These are phyloP conservation scores for Conger conger DNA, from an alignment of 2,113 vertebrate species.

Conservation along the genomic window DNA sequence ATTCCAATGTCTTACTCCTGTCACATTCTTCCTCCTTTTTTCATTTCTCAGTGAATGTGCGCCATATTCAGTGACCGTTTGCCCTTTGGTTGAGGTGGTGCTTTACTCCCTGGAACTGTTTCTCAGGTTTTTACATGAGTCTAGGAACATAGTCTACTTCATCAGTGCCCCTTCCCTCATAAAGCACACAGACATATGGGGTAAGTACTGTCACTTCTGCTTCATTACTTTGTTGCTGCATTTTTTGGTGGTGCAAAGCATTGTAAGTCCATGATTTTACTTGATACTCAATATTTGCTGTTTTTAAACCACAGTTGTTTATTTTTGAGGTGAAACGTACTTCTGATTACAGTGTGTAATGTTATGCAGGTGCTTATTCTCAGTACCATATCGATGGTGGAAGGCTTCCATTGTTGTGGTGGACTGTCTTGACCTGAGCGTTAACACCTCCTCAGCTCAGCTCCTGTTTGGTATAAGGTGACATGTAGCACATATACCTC, in stretches of 20 bases:
- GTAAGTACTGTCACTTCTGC: neutral
- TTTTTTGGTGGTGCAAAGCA: too few relatives aligned
- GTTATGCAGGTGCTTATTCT: neutral
- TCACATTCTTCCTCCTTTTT: constrained; percentile 3
- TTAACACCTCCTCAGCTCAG: neutral
- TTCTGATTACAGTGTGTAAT: neutral
- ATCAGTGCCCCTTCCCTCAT: neutral
- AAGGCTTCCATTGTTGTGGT: too few relatives aligned
- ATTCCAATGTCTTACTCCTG: constrained; percentile 10
- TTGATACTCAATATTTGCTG: neutral
- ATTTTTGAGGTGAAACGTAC: neutral
- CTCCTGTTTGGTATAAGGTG: neutral
- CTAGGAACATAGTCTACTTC: neutral
- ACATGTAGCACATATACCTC: neutral
- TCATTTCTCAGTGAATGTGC: neutral
- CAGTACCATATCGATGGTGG: too few relatives aligned
- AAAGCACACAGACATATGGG: neutral
- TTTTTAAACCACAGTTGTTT: neutral
- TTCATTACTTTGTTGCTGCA: neutral
- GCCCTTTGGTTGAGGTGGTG: neutral
- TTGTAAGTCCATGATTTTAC: too few relatives aligned
- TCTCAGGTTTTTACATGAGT: neutral
- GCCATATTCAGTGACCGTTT: neutral
- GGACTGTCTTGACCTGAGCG: neutral
- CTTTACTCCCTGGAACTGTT: neutral